These are phyloP conservation scores for Marmota flaviventris DNA, from an alignment of 2,113 vertebrate species.

Conservation along the genomic window DNA sequence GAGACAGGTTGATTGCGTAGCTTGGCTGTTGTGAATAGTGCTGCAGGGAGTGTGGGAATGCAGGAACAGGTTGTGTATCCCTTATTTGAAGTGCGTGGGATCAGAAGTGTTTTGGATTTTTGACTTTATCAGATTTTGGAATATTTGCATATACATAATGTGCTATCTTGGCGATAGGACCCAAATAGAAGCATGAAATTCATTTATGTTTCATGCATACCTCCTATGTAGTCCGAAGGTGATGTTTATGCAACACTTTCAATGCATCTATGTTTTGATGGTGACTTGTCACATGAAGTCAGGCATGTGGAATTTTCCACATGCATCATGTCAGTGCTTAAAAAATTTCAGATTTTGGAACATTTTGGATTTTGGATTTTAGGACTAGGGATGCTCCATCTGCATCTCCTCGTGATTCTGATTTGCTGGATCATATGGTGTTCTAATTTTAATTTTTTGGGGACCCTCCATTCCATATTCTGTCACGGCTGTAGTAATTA, in stretches of 20 bases:
- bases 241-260: neutral
- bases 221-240: no score
- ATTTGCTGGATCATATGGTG: neutral
- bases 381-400: neutral
- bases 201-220: neutral
- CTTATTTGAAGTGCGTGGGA: neutral
- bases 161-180: neutral
- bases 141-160: neutral
- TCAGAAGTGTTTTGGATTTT: no score
- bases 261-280: neutral
- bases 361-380: neutral
- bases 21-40: neutral
- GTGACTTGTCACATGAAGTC: neutral
- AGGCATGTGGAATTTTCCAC: neutral
- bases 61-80: neutral
- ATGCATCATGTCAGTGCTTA: neutral
- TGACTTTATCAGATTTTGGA: neutral
- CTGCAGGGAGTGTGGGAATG: no score
- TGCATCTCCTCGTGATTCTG: neutral
- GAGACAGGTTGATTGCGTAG: no score
- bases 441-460: neutral
- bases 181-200: neutral
- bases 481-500: neutral
- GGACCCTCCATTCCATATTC: neutral
- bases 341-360: neutral